Evolutionary conservation across 2,797 vertebrate genomes (phyloP).

Genomic region (Sebastes steindachneri): DNA sequence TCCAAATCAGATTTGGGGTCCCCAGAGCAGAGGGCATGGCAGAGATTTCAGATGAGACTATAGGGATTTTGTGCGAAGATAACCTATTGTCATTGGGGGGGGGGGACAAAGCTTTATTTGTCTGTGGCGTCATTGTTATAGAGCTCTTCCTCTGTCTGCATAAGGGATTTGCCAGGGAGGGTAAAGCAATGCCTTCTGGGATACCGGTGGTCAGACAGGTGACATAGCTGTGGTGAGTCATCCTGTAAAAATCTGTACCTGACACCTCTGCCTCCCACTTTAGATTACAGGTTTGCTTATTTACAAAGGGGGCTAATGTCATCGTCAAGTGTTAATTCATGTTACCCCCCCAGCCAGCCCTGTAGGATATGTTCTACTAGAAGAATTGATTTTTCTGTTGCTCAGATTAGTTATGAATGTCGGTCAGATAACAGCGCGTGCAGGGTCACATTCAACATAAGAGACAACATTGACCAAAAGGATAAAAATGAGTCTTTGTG

Average conservation of each 20-base stretch:
- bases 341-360: background rate
- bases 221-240: slow-evolving; percentile 78
- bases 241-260: slow-evolving; percentile 65
- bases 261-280: slow-evolving; percentile 39
- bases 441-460: slow-evolving; percentile 54
- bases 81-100: slow-evolving; percentile 7
- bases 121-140: slow-evolving; percentile 51
- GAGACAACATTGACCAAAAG: slow-evolving; percentile 57
- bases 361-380: slow-evolving; percentile 4
- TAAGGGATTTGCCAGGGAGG: slow-evolving; percentile 28
- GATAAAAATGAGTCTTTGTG: slow-evolving; percentile 34
- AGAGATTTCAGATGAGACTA: slow-evolving; percentile 48
- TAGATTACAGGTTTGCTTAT: slow-evolving; percentile 19
- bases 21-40: slow-evolving; percentile 58
- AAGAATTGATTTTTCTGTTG: slow-evolving; percentile 41
- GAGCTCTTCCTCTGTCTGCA: slow-evolving; percentile 42
- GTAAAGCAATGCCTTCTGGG: slow-evolving; percentile 63
- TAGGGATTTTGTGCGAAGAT: slow-evolving; percentile 38
- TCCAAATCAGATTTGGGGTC: slow-evolving; percentile 51
- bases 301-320: background rate
- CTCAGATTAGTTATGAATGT: slow-evolving; percentile 50
- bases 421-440: slow-evolving; percentile 26
- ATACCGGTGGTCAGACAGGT: slow-evolving; percentile 71
- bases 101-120: background rate
- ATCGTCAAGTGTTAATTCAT: slow-evolving; percentile 10